These are phyloP conservation scores for Synanthedon tipuliformis DNA, from an alignment of 2,888 invertebrate genomes.

Conservation along the genomic window DNA sequence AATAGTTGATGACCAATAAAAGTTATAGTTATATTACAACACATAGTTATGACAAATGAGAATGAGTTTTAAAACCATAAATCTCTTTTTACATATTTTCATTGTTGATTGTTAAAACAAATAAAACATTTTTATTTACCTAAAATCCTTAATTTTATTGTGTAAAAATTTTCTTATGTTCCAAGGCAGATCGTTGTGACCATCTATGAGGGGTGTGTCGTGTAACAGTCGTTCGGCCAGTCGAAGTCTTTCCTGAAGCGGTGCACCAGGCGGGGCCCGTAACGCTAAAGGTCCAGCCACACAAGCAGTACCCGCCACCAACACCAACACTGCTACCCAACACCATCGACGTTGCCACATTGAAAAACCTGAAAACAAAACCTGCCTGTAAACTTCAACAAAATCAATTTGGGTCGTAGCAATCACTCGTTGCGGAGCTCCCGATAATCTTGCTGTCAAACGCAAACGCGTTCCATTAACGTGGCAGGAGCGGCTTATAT, in stretches of 20 bases:
- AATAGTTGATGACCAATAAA: too few relatives aligned
- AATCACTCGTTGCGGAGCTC: constrained; percentile 27
- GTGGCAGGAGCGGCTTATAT: constrained; percentile 2
- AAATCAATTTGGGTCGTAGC: constrained; percentile 31
- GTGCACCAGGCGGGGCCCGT: constrained; percentile 80
- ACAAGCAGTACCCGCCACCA: constrained; percentile 83
- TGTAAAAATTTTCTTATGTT: constrained; percentile 91
- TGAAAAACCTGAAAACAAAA: constrained; percentile 34
- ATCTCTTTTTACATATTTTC: neutral
- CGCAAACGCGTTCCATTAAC: constrained; percentile 34
- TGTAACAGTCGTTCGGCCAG: constrained; percentile 79
- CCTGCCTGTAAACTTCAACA: constrained; percentile 10
- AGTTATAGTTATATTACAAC: too few relatives aligned
- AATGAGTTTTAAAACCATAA: too few relatives aligned
- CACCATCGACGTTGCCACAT: constrained; percentile 77
- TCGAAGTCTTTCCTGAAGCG: constrained; percentile 80
- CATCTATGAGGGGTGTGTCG: constrained; percentile 84
- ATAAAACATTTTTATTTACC: constrained; percentile 41
- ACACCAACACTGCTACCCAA: constrained; percentile 79
- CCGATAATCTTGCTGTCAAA: constrained; percentile 54
- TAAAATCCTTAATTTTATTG: constrained; percentile 87
- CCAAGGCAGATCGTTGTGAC: constrained; percentile 93
- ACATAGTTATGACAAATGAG: too few relatives aligned
- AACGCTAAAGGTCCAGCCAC: constrained; percentile 84
- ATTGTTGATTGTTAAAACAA: neutral